These are phyloP conservation scores for Diplosoma virens DNA, from an alignment of 23 tunicate species.

Conservation along the genomic window DNA sequence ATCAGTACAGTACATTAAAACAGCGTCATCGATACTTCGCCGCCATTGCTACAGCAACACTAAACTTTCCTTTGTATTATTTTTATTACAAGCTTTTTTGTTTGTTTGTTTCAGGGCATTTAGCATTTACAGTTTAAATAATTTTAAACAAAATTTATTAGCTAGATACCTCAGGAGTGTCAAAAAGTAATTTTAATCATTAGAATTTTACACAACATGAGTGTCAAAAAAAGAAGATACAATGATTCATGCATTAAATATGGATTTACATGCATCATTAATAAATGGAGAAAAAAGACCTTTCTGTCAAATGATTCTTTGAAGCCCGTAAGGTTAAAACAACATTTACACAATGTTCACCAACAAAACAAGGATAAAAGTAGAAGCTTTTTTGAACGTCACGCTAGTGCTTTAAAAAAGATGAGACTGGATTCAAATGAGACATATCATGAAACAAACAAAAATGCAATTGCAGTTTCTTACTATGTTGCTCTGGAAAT, in stretches of 20 bases:
- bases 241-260: slow-evolving; percentile 10
- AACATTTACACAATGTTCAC: slow-evolving; percentile 2
- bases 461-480: too few species aligned
- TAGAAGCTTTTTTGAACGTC: too few species aligned
- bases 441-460: too few species aligned
- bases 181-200: slow-evolving; percentile 14
- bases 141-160: slow-evolving; percentile 15
- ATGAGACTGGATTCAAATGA: too few species aligned
- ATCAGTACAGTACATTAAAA: too few species aligned
- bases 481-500: not conserved
- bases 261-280: slow-evolving; percentile 22
- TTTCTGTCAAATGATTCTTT: slow-evolving; percentile 8
- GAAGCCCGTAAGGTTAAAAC: not conserved
- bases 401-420: too few species aligned
- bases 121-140: not conserved
- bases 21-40: not conserved
- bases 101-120: slow-evolving; percentile 18
- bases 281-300: slow-evolving; percentile 22
- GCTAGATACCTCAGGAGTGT: slow-evolving; percentile 6
- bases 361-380: too few species aligned
- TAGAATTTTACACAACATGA: slow-evolving; percentile 11
- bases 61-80: too few species aligned
- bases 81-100: slow-evolving; percentile 3
- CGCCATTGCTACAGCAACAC: too few species aligned
- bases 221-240: not conserved